Evolutionary conservation across 1,140 invertebrate species (phyloP).

Genomic region (Asobara japonica): DNA sequence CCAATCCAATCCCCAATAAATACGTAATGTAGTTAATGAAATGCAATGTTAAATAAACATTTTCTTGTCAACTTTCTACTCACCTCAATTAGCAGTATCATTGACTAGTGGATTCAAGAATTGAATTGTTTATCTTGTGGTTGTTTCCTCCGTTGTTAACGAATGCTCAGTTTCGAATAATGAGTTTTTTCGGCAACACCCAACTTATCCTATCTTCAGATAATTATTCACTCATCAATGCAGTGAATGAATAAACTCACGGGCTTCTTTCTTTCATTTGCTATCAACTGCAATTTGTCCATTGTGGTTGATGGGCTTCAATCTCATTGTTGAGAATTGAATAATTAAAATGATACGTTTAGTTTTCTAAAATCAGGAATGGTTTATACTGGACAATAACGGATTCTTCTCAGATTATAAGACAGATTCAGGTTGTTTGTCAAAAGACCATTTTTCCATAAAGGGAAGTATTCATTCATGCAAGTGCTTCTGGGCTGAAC

Average conservation of each 20-base stretch:
- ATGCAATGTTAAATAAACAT: conserved; percentile 55
- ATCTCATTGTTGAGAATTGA: neutral
- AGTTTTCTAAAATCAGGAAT: too few relatives aligned
- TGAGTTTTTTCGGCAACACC: neutral
- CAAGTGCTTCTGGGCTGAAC: too few relatives aligned
- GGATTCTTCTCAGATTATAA: too few relatives aligned
- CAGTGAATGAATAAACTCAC: too few relatives aligned
- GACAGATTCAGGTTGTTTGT: too few relatives aligned
- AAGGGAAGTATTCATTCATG: too few relatives aligned
- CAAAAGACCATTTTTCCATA: too few relatives aligned
- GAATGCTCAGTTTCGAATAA: conserved; percentile 41
- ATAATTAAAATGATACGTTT: neutral
- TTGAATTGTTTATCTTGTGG: conserved; percentile 62
- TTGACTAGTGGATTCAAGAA: conserved; percentile 62
- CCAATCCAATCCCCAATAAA: neutral
- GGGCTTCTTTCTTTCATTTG: too few relatives aligned
- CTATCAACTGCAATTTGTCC: neutral
- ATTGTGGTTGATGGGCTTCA: neutral
- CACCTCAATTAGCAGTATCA: conserved; percentile 58
- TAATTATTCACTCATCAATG: too few relatives aligned
- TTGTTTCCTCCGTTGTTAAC: conserved; percentile 61
- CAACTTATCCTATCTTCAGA: conserved; percentile 6
- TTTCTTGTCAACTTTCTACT: conserved; percentile 56
- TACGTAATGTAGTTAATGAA: conserved; percentile 30
- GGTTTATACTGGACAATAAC: too few relatives aligned